These are phyloP conservation scores for Euborellia annulipes DNA, from an alignment of 1,140 invertebrate species.

Conservation along the genomic window DNA sequence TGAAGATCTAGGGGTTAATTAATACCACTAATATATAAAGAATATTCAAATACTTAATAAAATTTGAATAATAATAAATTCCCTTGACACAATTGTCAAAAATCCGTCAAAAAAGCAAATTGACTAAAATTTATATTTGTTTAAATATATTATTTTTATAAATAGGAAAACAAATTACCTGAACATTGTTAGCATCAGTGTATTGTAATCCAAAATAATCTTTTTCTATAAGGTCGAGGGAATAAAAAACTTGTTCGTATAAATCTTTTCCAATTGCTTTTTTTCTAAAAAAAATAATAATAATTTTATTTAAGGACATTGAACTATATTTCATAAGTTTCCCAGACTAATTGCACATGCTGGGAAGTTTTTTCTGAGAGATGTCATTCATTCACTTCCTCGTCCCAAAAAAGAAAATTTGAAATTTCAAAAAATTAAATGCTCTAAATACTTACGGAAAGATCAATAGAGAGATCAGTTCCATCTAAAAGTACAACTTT, in stretches of 20 bases:
- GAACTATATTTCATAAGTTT: constrained; percentile 16
- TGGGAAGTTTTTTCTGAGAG: not conserved
- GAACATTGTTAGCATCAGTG: constrained; percentile 84
- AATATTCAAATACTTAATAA: no score
- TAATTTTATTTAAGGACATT: constrained; percentile 13
- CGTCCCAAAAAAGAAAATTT: no score
- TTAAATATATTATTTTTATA: no score
- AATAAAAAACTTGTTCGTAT: constrained; percentile 94
- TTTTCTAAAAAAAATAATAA: constrained; percentile 52
- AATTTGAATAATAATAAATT: no score
- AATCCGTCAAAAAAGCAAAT: no score
- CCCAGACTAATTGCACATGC: not conserved
- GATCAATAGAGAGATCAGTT: constrained; percentile 73
- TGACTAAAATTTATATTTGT: no score
- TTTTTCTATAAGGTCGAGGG: constrained; percentile 92
- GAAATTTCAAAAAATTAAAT: no score
- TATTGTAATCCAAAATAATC: constrained; percentile 99
- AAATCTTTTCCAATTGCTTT: constrained; percentile 83
- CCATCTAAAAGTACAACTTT: constrained; percentile 80
- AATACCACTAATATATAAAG: no score
- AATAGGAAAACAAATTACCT: no score
- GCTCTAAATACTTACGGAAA: constrained; percentile 63
- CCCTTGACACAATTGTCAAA: no score
- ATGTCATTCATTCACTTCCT: not conserved
- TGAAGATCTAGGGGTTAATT: no score